Percentiles rank a stretch among this genome's conserved stretches.
Conservation (phyloP, 1,140 invertebrate genomes). For the Drosophila saltans region DNA sequence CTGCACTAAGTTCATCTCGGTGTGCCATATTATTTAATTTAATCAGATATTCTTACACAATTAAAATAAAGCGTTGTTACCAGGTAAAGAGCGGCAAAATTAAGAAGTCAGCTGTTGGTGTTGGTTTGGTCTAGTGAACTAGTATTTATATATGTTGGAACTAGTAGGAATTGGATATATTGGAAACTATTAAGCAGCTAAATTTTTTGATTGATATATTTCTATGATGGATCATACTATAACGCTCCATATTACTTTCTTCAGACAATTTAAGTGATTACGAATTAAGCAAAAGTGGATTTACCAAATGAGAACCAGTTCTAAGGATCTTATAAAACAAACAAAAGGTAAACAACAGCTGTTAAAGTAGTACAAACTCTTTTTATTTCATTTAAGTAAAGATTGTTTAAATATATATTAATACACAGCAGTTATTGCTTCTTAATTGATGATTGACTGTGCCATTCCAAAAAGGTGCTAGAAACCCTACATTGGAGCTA, state of each 20-base stretch:
- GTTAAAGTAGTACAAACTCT: background rate
- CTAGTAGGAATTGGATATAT: background rate
- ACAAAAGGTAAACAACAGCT: background rate
- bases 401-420: background rate
- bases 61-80: conserved; percentile 1
- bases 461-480: background rate
- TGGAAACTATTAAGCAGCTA: background rate
- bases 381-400: background rate
- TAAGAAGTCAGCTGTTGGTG: background rate
- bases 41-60: background rate
- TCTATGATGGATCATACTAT: no score
- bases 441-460: background rate
- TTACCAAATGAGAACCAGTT: background rate
- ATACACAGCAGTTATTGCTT: background rate
- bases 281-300: no score
- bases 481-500: background rate
- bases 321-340: background rate
- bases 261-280: no score
- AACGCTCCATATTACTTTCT: no score
- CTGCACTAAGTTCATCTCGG: conserved; percentile 53
- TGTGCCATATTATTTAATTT: conserved; percentile 55
- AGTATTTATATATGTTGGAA: background rate
- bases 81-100: conserved; percentile 12
- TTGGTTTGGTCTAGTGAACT: background rate
- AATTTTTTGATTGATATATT: background rate